Base-by-base conservation (phyloP, 2,888 invertebrate species). In the Cephus nigrinus region DNA sequence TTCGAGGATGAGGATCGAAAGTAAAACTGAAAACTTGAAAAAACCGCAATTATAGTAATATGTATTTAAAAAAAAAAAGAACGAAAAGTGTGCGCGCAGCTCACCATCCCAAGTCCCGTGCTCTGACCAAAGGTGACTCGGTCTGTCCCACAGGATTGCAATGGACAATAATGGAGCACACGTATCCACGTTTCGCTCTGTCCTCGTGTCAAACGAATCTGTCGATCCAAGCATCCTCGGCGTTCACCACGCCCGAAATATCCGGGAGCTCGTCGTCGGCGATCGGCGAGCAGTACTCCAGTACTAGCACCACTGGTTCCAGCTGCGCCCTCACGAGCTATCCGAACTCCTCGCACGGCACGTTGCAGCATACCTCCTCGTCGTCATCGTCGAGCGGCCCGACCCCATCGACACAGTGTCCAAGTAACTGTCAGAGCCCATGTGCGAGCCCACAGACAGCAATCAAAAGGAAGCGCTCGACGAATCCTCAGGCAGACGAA, bases 121-220 rank as follows among this genome's bases (percentile, higher is more conserved):
- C 84, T 86, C 84, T 86, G 86, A 86, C 86, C 84, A 85, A 85
- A 81, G 79, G 85, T 85, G 85, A 80, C 83, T 84, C 84, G 86
- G 86, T 87, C 87, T 85, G 85, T 87, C 88, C 94, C 94, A 94
- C 95, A 96, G 96, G 96, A 94, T 95, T 95, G 93, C 96, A 96
- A 93, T 96, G 96, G 96, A 95, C 95, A 92, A 95, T 96, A 93
- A 94, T 96, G 94, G 96, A 96, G 93, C 95, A 96, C 92, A 94
- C 95, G 90, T 96, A 95, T 92, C 92, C 95, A 91, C 95, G 96
- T 91, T 96, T 95, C 93, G 93, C 94, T 91, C 93, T 91, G 89
- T 91, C 95, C 88, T 94, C 95, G 91, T 93, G 94, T 92, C 94
- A 94, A 90, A 91, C 93, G 86, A 92, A 91, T 89, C 90, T 92